Evolutionary conservation across 2,888 invertebrate genomes (phyloP), one percentile per base, ranked within the genome.

Genomic region (Temnothorax ravouxi): DNA sequence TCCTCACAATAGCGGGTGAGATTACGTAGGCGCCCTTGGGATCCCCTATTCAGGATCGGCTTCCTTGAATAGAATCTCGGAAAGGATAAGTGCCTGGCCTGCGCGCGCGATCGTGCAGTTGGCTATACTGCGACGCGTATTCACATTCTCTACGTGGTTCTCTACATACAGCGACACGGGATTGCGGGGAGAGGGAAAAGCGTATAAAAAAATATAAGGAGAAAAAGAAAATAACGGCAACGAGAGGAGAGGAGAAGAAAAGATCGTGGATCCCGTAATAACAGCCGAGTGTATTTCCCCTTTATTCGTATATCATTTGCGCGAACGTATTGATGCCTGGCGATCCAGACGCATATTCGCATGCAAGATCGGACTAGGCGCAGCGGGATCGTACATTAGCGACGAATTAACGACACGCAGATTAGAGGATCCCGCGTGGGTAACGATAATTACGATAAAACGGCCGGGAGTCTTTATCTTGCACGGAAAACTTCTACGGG

Each of bases 21-120:
- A 92, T 93, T 93, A 93, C 93, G 92, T 93, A 92, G 93, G 92
- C 91, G 93, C 93, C 92, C 93, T 92, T 92, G 90, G 93, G 92
- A 91, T 88, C 88, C 88, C 83, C 91, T 92, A 91, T 92, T 92
- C 91, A 92, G 86, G 85, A 89, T 89, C 86, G 72, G 74, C 84
- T 83, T 84, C 62, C 86, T 88, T 92, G 89, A 90, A 92, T 92
- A 88, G 91, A 83, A 89, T 86, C 89, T 88, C 83, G 87, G 84
- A 90, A 91, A 92, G 91, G 91, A 92, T 90, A 88, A 74, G 86
- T 52, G 83, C 74, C 47, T 61, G 62, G 83, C 74, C 47, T 61
- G 66, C 83, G 21, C 76, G 82, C 59, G 86, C 50, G 72, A 69
- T 56, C 72, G 38, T 29, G 50, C 72, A n/a, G 56, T 62, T 61